phyloP scores from a whole-genome alignment of 2,888 invertebrate species.

The Spisula solida region DNA sequence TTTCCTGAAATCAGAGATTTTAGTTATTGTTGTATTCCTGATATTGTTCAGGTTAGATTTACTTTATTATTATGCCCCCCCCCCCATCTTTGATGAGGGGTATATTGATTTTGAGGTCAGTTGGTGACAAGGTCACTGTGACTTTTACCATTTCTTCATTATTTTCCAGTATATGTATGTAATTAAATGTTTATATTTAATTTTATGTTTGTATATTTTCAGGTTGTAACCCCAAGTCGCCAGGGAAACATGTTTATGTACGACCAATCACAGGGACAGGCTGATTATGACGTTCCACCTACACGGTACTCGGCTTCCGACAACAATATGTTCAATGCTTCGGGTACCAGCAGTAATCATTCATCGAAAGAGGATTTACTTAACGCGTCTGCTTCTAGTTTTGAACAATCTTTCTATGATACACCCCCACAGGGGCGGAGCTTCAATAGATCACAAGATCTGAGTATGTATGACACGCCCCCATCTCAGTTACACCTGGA shows the following conservation, averaged over 20 bases:
- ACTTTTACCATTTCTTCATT: neutral
- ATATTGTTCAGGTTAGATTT: neutral
- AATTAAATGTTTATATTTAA: neutral
- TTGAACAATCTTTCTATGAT: conserved; percentile 76
- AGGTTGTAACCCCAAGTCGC: conserved; percentile 72
- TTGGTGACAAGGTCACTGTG: no score
- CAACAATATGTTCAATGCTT: conserved; percentile 75
- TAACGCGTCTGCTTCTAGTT: conserved; percentile 60
- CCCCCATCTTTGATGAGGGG: no score
- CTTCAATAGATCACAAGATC: conserved; percentile 58
- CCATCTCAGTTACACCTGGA: conserved; percentile 72
- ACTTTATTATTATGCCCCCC: no score
- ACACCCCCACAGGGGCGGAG: conserved; percentile 76
- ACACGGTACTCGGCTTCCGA: conserved; percentile 68
- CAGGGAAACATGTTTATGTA: conserved; percentile 69
- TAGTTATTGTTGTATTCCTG: neutral
- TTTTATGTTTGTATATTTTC: conserved; percentile 54
- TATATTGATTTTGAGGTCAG: no score
- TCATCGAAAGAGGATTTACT: conserved; percentile 71
- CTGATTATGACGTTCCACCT: conserved; percentile 85
- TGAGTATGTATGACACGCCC: conserved; percentile 80
- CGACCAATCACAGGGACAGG: conserved; percentile 62
- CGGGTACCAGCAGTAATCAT: conserved; percentile 54
- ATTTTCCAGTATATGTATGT: neutral
- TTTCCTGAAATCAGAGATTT: no score